These are phyloP conservation scores for Maniola jurtina DNA, from an alignment of 1,140 invertebrate species.

Conservation along the genomic window DNA sequence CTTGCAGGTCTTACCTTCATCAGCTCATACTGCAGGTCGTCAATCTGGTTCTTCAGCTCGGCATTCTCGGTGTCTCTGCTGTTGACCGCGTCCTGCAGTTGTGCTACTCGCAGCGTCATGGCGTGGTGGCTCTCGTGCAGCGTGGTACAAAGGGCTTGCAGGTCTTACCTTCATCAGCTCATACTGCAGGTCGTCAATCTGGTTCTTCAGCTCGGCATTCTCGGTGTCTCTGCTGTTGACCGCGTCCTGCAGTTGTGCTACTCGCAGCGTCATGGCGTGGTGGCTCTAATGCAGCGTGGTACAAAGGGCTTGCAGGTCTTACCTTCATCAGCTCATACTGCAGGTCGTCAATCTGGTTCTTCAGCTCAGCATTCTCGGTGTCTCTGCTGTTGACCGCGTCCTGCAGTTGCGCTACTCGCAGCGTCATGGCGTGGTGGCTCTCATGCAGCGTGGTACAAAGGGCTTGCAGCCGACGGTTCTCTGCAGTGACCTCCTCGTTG, in stretches of 20 bases:
- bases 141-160: constrained; percentile 94
- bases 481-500: constrained; percentile 92
- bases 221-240: constrained; percentile 95
- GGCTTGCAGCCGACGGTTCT: constrained; percentile 95
- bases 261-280: constrained; percentile 94
- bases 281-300: constrained; percentile 96
- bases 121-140: constrained; percentile 96
- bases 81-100: constrained; percentile 93
- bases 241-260: constrained; percentile 94
- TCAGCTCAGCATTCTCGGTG: constrained; percentile 95
- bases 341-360: constrained; percentile 97
- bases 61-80: constrained; percentile 96
- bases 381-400: constrained; percentile 95
- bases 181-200: constrained; percentile 97
- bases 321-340: constrained; percentile 95
- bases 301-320: constrained; percentile 89
- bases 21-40: constrained; percentile 96
- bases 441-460: constrained; percentile 96
- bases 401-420: constrained; percentile 94
- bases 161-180: constrained; percentile 88
- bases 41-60: constrained; percentile 96
- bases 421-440: constrained; percentile 94
- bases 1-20: constrained; percentile 89
- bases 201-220: constrained; percentile 95
- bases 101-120: constrained; percentile 94